Evolutionary conservation across 2,797 vertebrate species (phyloP).

Genomic region (Pantherophis vulpinus): DNA sequence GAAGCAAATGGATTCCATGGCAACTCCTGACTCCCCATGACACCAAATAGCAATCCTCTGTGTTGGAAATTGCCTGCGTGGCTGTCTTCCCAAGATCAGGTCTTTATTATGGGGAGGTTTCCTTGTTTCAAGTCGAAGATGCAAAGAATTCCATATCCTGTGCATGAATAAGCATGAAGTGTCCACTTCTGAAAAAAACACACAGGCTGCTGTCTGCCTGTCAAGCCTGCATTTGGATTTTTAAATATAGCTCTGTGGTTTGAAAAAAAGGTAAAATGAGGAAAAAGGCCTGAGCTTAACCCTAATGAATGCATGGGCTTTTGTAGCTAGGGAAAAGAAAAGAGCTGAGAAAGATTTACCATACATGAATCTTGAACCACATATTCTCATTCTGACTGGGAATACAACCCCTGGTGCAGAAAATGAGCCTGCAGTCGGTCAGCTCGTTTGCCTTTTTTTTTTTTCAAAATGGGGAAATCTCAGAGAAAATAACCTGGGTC

Average conservation of each 20-base stretch:
- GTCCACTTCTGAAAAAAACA: background rate
- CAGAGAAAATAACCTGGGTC: background rate
- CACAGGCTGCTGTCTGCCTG: slow-evolving; percentile 53
- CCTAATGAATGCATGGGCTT: background rate
- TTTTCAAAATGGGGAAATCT: slow-evolving; percentile 29
- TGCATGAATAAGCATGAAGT: slow-evolving; percentile 58
- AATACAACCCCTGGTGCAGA: slow-evolving; percentile 14
- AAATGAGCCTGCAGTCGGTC: slow-evolving; percentile 3
- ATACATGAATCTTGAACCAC: slow-evolving; percentile 12
- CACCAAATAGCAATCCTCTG: slow-evolving; percentile 74
- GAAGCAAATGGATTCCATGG: slow-evolving; percentile 79
- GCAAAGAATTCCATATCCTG: slow-evolving; percentile 6
- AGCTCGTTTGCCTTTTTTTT: background rate
- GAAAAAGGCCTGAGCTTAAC: slow-evolving; percentile 31
- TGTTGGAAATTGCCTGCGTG: slow-evolving; percentile 73
- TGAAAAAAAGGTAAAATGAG: background rate
- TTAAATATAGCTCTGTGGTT: background rate
- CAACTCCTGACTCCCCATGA: slow-evolving; percentile 81
- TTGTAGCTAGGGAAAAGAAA: background rate
- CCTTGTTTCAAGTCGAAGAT: slow-evolving; percentile 65
- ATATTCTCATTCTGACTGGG: slow-evolving; percentile 44
- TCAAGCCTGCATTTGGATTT: slow-evolving; percentile 34
- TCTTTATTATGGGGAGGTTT: slow-evolving; percentile 61
- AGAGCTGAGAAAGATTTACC: background rate
- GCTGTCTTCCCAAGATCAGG: slow-evolving; percentile 62